Evolutionary conservation across 2,888 invertebrate species (phyloP).

Genomic region (Watsonalla cultraria): DNA sequence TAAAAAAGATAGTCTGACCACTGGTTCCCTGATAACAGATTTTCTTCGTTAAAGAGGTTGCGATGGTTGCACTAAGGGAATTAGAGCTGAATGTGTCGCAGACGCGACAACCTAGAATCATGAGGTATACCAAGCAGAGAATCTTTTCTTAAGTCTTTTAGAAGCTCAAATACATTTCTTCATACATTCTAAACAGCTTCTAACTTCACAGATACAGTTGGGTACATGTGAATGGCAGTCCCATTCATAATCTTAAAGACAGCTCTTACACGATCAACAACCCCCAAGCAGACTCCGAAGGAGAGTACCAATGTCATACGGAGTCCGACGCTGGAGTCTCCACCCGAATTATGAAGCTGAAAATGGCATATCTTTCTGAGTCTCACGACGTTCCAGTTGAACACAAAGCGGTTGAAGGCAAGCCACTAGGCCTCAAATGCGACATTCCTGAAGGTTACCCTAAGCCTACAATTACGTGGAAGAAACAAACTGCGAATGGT

Average conservation of each 20-base stretch:
- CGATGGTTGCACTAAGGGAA: too few species aligned
- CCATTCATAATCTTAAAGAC: constrained; percentile 31
- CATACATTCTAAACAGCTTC: neutral
- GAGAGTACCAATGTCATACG: constrained; percentile 52
- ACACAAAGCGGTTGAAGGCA: constrained; percentile 49
- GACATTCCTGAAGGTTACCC: constrained; percentile 49
- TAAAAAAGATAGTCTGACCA: too few species aligned
- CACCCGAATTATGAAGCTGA: constrained; percentile 39
- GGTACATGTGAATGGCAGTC: constrained; percentile 42
- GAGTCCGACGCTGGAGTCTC: constrained; percentile 44
- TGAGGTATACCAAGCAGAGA: neutral
- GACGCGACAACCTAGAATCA: too few species aligned
- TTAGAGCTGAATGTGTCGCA: too few species aligned
- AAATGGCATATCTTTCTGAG: constrained; percentile 29
- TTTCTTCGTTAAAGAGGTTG: too few species aligned
- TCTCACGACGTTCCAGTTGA: constrained; percentile 23
- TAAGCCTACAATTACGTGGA: constrained; percentile 51
- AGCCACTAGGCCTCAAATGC: constrained; percentile 51
- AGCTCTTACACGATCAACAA: constrained; percentile 47
- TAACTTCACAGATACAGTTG: constrained; percentile 44
- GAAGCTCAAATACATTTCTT: too few species aligned
- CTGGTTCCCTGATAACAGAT: too few species aligned
- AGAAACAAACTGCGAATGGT: constrained; percentile 22
- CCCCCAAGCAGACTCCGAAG: constrained; percentile 44
- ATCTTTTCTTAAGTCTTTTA: too few species aligned